phyloP scores from a whole-genome alignment of 2,113 vertebrate species.

The Mus pahari region DNA sequence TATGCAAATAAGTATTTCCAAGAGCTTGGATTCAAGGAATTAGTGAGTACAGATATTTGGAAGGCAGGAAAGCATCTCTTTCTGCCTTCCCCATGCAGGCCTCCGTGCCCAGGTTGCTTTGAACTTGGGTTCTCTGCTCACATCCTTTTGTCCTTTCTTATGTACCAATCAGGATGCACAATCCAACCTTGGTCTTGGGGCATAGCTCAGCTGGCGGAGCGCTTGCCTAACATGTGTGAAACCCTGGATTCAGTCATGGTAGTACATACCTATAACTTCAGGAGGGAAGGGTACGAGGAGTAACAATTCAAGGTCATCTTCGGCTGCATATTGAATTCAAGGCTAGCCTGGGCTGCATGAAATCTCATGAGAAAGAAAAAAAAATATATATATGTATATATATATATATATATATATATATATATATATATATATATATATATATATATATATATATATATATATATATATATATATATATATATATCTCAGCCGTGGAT shows the following conservation, averaged over 20 bases:
- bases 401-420: too few species aligned
- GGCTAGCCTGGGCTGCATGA: neutral
- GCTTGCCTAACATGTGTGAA: neutral
- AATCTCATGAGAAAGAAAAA: neutral
- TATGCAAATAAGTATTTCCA: constrained; percentile 22
- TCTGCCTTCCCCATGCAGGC: neutral
- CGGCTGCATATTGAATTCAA: neutral
- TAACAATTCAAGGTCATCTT: neutral
- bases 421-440: too few species aligned
- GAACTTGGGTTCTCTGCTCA: neutral
- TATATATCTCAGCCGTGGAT: neutral
- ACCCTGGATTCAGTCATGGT: neutral
- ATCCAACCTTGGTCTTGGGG: neutral
- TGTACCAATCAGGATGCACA: neutral
- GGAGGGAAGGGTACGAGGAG: neutral
- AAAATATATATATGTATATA: too few species aligned
- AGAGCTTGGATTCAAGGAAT: neutral
- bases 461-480: too few species aligned
- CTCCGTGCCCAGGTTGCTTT: neutral
- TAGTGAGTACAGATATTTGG: neutral
- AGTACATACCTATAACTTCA: neutral
- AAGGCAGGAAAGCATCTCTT: neutral
- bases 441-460: too few species aligned
- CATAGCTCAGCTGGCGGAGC: neutral
- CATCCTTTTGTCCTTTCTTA: neutral